A percentile compares a stretch with the other conserved stretches of the same genome.
Evolutionary conservation across 2,888 invertebrate species (phyloP).

Genomic region (Thalpophila matura): DNA sequence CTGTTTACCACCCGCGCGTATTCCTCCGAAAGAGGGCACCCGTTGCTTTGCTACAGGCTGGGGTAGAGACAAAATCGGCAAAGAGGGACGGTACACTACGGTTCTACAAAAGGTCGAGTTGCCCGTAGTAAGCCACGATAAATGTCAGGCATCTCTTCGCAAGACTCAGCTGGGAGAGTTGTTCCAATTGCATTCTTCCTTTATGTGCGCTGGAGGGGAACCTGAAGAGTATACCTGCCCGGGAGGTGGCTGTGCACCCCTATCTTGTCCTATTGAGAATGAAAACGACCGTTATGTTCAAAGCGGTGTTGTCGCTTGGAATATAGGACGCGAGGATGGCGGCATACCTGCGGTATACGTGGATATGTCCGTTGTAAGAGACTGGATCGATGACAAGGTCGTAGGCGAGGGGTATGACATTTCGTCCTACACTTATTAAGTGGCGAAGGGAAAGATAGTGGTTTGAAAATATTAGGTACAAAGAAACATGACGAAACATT

Average conservation of each 20-base stretch:
- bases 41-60: slow-evolving; percentile 94
- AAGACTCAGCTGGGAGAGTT: slow-evolving; percentile 92
- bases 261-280: slow-evolving; percentile 92
- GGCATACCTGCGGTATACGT: slow-evolving; percentile 94
- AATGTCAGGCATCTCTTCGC: slow-evolving; percentile 88
- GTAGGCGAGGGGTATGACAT: slow-evolving; percentile 83
- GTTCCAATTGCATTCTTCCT: slow-evolving; percentile 92
- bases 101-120: slow-evolving; percentile 93
- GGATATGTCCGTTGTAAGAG: slow-evolving; percentile 91
- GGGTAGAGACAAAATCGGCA: slow-evolving; percentile 93
- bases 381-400: slow-evolving; percentile 93
- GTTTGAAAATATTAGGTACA: too few relatives aligned
- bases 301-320: slow-evolving; percentile 95
- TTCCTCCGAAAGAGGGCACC: slow-evolving; percentile 73
- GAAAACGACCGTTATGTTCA: slow-evolving; percentile 77
- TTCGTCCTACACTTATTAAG: slow-evolving; percentile 67
- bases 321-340: slow-evolving; percentile 93
- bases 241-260: slow-evolving; percentile 95
- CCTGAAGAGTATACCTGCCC: slow-evolving; percentile 93
- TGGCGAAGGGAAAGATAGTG: background rate
- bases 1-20: slow-evolving; percentile 91
- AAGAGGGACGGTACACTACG: slow-evolving; percentile 90
- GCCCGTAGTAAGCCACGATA: slow-evolving; percentile 91
- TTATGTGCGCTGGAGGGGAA: slow-evolving; percentile 95
- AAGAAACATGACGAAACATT: too few relatives aligned